Conservation (phyloP, 1,140 invertebrate species). For the Dufourea novaeangliae region DNA sequence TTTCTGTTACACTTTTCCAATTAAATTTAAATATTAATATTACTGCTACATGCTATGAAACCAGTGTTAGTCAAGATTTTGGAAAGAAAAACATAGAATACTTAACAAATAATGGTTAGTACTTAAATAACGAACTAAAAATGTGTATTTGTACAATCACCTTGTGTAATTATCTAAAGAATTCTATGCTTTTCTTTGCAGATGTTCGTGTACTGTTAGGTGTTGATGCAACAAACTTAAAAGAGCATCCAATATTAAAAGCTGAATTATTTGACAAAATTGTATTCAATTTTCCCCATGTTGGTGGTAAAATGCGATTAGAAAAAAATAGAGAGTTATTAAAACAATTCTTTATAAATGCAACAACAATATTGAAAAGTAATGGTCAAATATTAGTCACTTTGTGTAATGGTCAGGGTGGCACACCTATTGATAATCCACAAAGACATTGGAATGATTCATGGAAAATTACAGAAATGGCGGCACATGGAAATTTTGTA, state of each 20-base stretch:
- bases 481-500: conserved; percentile 81
- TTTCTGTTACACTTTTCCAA: conserved; percentile 78
- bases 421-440: conserved; percentile 82
- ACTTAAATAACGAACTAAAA: conserved; percentile 14
- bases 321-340: conserved; percentile 84
- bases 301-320: conserved; percentile 86
- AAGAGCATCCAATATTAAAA: conserved; percentile 65
- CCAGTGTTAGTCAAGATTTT: conserved; percentile 47
- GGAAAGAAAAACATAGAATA: conserved; percentile 71
- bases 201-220: conserved; percentile 80
- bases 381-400: conserved; percentile 82
- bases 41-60: conserved; percentile 75
- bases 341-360: conserved; percentile 82
- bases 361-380: conserved; percentile 70
- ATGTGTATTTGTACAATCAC: background rate
- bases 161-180: background rate
- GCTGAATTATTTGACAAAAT: conserved; percentile 80
- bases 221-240: conserved; percentile 82
- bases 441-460: conserved; percentile 83
- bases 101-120: conserved; percentile 73
- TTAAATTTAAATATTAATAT: conserved; percentile 69
- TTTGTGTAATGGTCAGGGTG: conserved; percentile 85
- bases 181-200: conserved; percentile 75
- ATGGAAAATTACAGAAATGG: conserved; percentile 86
- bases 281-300: conserved; percentile 86